Evolutionary conservation across 1,140 invertebrate genomes (phyloP), one percentile per base, ranked within the genome.

Genomic region (Calycopis cecrops): DNA sequence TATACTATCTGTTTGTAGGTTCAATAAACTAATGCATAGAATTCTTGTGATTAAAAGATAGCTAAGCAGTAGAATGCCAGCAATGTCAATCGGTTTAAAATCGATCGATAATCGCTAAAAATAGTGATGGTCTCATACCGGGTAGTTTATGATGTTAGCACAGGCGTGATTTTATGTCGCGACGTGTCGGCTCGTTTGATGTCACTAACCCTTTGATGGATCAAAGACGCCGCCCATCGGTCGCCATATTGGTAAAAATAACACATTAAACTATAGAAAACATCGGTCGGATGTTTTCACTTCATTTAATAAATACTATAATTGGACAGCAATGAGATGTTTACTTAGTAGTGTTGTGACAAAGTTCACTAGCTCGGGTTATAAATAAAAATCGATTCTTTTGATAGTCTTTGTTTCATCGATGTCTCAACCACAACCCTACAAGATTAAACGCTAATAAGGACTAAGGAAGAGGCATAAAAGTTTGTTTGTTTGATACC

Each of bases 231-330:
- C 80, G 79, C 60, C 65, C 62, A 69, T 66, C 65, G 68, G 67
- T 71, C 67, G 71, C 73, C 75, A 75, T 82, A 77, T 82, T 77
- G 76, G 77, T 81, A 77, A 75, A 79, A 80, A 79, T 75, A 82
- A 79, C 79, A 85, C 76, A 77, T 84, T 73, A 79, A 75, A 74
- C 57, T 67, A 67, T 72, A 60, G 53, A 75, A 65, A 76, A 73
- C 73, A 71, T 71, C 53, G 73, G 62, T 67, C 34, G 57, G 38
- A 48, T 51, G 47, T 55, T 63, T 60, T 63, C 49, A 42, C 47
- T 54, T 54, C 28, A 56, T 37, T 56, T 49, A 56, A 56, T 49
- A 56, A 44, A 16, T 44, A 17, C 40, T 44, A 44, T 44, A 44
- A 44, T 44, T 44, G 40, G 40, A 44, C 21, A 16, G 40, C 17